Percentiles rank a stretch among this genome's conserved stretches.
Evolutionary conservation across 2,113 vertebrate genomes (phyloP).

Genomic region (Desmodus rotundus): DNA sequence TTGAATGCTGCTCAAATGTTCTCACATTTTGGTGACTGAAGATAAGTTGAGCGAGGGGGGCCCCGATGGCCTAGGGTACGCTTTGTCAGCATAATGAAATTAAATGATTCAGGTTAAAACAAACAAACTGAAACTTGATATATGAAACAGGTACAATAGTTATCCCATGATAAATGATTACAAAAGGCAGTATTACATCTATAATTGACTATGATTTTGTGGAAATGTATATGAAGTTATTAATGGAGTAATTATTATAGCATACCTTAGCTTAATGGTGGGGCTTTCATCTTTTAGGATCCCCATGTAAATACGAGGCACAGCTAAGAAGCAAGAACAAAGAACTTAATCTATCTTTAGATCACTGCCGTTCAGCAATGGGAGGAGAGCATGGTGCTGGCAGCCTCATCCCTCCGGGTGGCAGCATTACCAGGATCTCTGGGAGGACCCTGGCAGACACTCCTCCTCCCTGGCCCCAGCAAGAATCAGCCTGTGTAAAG

Average conservation of each 20-base stretch:
- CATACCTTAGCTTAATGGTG: background rate
- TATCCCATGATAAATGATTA: background rate
- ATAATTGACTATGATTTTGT: background rate
- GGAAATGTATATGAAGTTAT: background rate
- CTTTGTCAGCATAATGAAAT: background rate
- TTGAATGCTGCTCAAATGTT: background rate
- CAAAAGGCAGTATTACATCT: background rate
- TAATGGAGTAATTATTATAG: background rate
- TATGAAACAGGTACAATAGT: background rate
- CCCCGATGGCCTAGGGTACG: background rate
- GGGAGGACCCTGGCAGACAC: background rate
- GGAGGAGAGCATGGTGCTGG: background rate
- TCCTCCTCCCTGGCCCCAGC: background rate
- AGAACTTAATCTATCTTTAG: background rate
- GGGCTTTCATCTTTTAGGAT: background rate
- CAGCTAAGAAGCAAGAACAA: background rate
- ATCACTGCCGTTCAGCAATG: background rate
- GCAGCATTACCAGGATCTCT: background rate
- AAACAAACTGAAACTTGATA: background rate
- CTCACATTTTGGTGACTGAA: background rate
- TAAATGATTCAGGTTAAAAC: background rate
- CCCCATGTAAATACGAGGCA: background rate
- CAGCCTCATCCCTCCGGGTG: background rate
- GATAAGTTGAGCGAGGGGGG: background rate
- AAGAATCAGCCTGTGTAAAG: background rate